Base-by-base conservation (phyloP, 2,113 vertebrate genomes). In the Canis aureus region DNA sequence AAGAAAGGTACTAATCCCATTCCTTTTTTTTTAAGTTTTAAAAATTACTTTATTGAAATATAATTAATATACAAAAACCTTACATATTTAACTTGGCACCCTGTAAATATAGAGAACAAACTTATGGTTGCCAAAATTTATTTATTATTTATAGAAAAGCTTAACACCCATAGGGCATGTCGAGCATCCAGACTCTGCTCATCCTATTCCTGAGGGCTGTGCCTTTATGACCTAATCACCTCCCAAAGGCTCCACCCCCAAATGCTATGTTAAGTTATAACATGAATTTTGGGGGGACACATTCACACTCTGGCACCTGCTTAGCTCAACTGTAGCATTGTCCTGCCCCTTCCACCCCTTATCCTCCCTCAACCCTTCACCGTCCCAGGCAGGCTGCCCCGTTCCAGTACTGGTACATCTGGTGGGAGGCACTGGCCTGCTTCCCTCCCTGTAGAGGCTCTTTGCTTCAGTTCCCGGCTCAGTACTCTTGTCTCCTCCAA, bases 291-390 rank as follows among this genome's bases (percentile, higher is more conserved):
- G 66, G 23, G 7, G 17, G 13, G 29, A 51, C 35, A n/a, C 23
- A 29, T 78, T 76, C 19, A 69, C 5, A 32, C 74, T 16, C 2
- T 27, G 32, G 51, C 17, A 60, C 67, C 27, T 13, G 11, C 27
- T 49, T 69, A 51, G 35, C 55, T 13, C n/a, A 79, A 53, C 38
- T 85, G 17, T 49, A 57, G 55, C 13, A 9, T 38, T 27, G 2
- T 29, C 25, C 35, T 29, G 7, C 13, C 19, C 3, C 25, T 27
- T 1, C 67, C 53, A n/a, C 3, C 7, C 9, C 23, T 59, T 13
- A 25, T 3, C 0, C 4, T 9, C 22, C 2, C n/a, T 62, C 83
- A 3, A 13, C 8, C 57, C 27, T 13, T 51, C 19, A 1, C 35
- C 23, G 11, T n/a, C 27, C 80, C 5, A 17, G 71, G 13, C 2